Evolutionary conservation across 2,797 vertebrate species (phyloP), one percentile per base, ranked within the genome.

Genomic region (Esox lucius): DNA sequence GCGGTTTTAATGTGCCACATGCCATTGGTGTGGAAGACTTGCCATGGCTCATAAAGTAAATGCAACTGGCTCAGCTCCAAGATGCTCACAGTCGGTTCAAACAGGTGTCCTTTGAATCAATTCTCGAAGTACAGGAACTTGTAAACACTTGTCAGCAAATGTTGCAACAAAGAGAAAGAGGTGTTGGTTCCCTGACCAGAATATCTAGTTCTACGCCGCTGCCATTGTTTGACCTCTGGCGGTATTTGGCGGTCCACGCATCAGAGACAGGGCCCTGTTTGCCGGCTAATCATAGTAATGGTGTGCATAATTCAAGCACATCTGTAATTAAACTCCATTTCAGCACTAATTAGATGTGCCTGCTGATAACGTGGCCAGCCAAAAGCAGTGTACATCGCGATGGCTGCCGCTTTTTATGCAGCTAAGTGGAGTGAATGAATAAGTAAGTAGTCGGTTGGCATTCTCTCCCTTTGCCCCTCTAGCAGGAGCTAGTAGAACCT

Each of bases 1-100:
- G 42, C 42, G 22, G 77, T 82, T 73, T 76, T 62, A 70, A 73
- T 75, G 78, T 74, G 75, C 81, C 81, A 79, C 49, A 24, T 39
- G 69, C 70, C 12, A 4, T 74, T 5, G 75, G 84, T 79, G 74
- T 72, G 81, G 76, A 83, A 82, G 79, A 39, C 7, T 0, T 11
- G 35, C 48, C 64, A 79, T 80, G 76, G 31, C n/a, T 13, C 12
- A n/a, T 6, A 42, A 19, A 11, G 51, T 24, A 35, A 71, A n/a
- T 71, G 51, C 31, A 35, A 35, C 15, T 6, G 19, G 70, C 79
- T 85, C 67, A 71, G 51, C 79, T 33, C 74, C 33, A 5, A 79
- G 79, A 73, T 46, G 76, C 77, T 73, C 31, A 12, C 26, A 31
- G 72, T 66, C 39, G 17, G 31, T 59, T 28, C 24, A 71, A 19